These are phyloP conservation scores for Hemitrygon akajei DNA, from an alignment of 2,797 vertebrate species.

Conservation along the genomic window DNA sequence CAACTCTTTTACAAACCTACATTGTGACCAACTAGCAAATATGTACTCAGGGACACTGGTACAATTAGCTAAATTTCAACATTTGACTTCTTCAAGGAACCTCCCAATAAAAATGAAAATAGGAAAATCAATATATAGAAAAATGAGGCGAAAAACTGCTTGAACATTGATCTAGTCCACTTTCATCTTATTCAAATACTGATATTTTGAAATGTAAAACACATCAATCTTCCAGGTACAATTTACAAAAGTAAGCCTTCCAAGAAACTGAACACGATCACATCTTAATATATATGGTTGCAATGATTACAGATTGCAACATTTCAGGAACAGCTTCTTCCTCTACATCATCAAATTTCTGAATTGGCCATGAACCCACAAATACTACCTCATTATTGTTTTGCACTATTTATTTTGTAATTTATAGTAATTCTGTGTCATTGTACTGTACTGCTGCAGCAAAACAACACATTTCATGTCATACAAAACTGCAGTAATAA, in stretches of 20 bases:
- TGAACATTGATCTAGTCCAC: neutral
- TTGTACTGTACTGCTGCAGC: too few species aligned
- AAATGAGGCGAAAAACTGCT: neutral
- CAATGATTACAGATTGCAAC: too few species aligned
- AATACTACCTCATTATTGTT: too few species aligned
- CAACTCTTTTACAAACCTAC: neutral
- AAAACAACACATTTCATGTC: too few species aligned
- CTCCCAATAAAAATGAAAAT: neutral
- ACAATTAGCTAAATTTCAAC: neutral
- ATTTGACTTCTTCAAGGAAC: neutral
- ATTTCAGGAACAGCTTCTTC: too few species aligned
- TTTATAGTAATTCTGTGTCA: too few species aligned
- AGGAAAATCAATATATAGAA: neutral
- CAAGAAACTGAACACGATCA: neutral
- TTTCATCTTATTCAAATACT: neutral
- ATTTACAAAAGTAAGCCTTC: slow-evolving; percentile 1
- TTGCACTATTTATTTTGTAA: too few species aligned
- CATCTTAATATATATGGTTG: neutral
- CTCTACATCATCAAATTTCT: too few species aligned
- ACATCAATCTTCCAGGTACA: neutral
- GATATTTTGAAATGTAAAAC: neutral
- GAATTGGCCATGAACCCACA: too few species aligned
- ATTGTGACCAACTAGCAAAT: neutral
- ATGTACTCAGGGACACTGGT: neutral
- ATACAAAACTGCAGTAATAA: too few species aligned